Percentiles rank a stretch among this genome's conserved stretches.
Conservation (phyloP, 1,140 invertebrate genomes). For the Drosophila equinoxialis region DNA sequence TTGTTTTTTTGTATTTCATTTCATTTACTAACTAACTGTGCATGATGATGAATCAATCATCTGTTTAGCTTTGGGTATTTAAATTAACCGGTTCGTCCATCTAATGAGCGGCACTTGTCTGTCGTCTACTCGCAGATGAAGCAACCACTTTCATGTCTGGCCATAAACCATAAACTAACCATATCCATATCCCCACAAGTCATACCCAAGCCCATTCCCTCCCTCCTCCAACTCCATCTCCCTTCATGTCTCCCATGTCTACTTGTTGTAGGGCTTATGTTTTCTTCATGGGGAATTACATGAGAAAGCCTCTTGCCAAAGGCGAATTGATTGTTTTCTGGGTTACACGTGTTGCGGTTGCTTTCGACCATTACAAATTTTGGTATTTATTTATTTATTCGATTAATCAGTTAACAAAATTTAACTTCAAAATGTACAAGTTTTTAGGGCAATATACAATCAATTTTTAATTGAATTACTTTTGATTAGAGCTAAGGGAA, state of each 20-base stretch:
- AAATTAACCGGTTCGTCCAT: conserved; percentile 68
- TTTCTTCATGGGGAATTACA: conserved; percentile 58
- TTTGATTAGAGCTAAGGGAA: too few species aligned
- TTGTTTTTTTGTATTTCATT: conserved; percentile 45
- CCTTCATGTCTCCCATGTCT: conserved; percentile 40
- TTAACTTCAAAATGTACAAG: background rate
- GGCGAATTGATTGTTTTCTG: conserved; percentile 35
- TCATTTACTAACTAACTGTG: conserved; percentile 70
- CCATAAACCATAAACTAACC: conserved; percentile 29
- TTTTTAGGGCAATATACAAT: background rate
- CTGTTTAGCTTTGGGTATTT: conserved; percentile 66
- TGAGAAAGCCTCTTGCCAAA: conserved; percentile 56
- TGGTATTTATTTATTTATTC: conserved; percentile 45
- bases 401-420: conserved; percentile 24
- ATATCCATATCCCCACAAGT: background rate
- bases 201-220: background rate
- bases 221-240: background rate
- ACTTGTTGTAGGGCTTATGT: conserved; percentile 53
- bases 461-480: too few species aligned
- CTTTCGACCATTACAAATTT: conserved; percentile 37
- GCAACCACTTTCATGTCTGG: conserved; percentile 48
- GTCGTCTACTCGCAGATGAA: conserved; percentile 45
- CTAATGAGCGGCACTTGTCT: conserved; percentile 71
- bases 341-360: conserved; percentile 65
- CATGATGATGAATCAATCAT: conserved; percentile 75